Conservation (phyloP, 2,797 vertebrate species). For the Schizopygopsis pylzovi region DNA sequence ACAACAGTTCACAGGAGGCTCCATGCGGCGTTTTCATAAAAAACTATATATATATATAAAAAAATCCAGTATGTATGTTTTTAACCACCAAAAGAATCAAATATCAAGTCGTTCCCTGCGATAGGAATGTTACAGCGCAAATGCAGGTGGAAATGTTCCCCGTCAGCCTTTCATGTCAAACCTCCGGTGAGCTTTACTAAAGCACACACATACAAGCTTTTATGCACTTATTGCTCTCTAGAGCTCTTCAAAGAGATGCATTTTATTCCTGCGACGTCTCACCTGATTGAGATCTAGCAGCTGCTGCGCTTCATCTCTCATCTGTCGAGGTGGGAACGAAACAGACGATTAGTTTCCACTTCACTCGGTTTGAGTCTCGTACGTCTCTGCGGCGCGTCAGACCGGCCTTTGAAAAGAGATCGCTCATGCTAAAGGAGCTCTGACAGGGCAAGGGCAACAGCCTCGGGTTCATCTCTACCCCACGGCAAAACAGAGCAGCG, state of each 20-base stretch:
- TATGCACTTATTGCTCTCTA: conserved; percentile 1
- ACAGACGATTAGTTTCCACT: conserved; percentile 55
- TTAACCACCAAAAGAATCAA: not conserved
- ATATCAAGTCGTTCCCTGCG: not conserved
- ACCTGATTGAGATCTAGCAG: conserved; percentile 75
- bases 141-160: not conserved
- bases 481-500: conserved; percentile 41
- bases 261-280: conserved; percentile 67
- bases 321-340: conserved; percentile 48
- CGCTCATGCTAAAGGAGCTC: conserved; percentile 55
- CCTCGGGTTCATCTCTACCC: conserved; percentile 59
- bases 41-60: no score
- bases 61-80: no score
- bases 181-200: conserved; percentile 31
- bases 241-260: conserved; percentile 63
- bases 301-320: conserved; percentile 50
- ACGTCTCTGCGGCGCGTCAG: conserved; percentile 44
- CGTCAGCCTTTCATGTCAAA: not conserved
- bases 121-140: not conserved
- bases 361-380: conserved; percentile 37
- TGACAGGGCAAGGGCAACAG: conserved; percentile 53
- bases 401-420: conserved; percentile 59
- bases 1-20: not conserved
- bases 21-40: no score
- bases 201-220: conserved; percentile 24